Evolutionary conservation across 2,888 invertebrate genomes (phyloP), one percentile per base, ranked within the genome.

Genomic region (Caenorhabditis uteleia): DNA sequence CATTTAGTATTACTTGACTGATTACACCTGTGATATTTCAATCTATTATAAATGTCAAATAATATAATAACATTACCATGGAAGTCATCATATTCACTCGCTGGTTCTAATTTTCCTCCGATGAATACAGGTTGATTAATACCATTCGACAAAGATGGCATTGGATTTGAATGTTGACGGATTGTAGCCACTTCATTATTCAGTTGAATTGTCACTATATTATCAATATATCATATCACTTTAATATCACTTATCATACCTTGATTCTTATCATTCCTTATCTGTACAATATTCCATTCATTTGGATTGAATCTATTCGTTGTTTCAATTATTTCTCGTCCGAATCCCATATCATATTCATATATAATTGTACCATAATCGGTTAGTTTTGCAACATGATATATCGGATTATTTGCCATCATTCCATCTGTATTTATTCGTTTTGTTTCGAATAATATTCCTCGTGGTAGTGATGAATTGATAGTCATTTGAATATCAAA

Each of bases 311-410:
- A 36, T n/a, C 36, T 48, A 20, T 61, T 55, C 2, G 58, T 49
- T 2, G 64, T 55, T 23, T 58, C 66, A 16, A 71, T 49, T 18
- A 61, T 51, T 46, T 71, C 71, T 64, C 57, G 58, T 53, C 78
- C 77, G 29, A 67, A 49, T 38, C 78, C 78, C 10, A 77, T 43
- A 50, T 79, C 69, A 58, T 75, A 79, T 39, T 60, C 68, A 51
- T 79, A 79, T 36, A 71, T 51, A 25, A 79, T 62, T 1, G 71
- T 61, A 36, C 77, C 77, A 46, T 73, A 40, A 14, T 47, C 43
- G 1, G 51, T 51, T 16, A 79, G 46, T 3, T 50, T 40, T 0
- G 69, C 67, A 34, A 55, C 49, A 39, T 73, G 73, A 20, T 57
- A 45, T 14, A 58, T 51, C 2, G 33, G 3, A 43, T 60, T 16